A percentile compares a stretch with the other conserved stretches of the same genome.
Conservation (phyloP, 2,797 vertebrate species). For the Thalassophryne amazonica region DNA sequence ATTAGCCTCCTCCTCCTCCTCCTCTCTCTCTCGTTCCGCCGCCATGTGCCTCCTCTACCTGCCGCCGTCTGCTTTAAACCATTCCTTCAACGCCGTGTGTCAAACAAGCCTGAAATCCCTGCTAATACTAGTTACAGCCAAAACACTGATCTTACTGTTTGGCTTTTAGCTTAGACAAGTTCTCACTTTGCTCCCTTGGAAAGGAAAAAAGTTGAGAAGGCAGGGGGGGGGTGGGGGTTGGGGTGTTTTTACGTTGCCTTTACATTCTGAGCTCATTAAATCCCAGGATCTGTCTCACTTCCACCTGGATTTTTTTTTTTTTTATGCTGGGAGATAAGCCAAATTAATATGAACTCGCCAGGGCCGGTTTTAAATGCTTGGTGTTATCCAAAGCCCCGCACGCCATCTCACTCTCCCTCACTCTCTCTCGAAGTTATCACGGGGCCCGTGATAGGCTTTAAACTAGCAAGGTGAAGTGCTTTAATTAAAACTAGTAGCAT, state of each 20-base stretch:
- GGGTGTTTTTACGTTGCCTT: constrained; percentile 79
- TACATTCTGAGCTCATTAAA: constrained; percentile 84
- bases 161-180: constrained; percentile 79
- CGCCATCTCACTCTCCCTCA: constrained; percentile 61
- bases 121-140: constrained; percentile 83
- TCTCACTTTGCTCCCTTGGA: constrained; percentile 30
- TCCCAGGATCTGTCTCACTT: constrained; percentile 78
- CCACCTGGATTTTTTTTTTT: constrained; percentile 73
- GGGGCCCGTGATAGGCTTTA: constrained; percentile 82
- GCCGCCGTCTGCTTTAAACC: constrained; percentile 79
- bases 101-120: constrained; percentile 84
- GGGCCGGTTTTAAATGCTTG: constrained; percentile 78
- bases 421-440: constrained; percentile 76
- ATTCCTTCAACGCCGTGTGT: constrained; percentile 74
- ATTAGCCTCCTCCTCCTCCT: constrained; percentile 68
- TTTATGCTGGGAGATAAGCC: constrained; percentile 77
- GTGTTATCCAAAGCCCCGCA: constrained; percentile 81
- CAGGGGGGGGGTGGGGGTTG: too few species aligned
- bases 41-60: constrained; percentile 46
- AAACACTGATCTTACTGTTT: constrained; percentile 82
- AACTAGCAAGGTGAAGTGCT: constrained; percentile 82
- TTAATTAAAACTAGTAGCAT: constrained; percentile 81
- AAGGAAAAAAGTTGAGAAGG: constrained; percentile 43
- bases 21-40: constrained; percentile 54
- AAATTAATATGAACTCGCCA: constrained; percentile 84